phyloP scores from a whole-genome alignment of 1,140 invertebrate species.

The Trichogramma pretiosum region DNA sequence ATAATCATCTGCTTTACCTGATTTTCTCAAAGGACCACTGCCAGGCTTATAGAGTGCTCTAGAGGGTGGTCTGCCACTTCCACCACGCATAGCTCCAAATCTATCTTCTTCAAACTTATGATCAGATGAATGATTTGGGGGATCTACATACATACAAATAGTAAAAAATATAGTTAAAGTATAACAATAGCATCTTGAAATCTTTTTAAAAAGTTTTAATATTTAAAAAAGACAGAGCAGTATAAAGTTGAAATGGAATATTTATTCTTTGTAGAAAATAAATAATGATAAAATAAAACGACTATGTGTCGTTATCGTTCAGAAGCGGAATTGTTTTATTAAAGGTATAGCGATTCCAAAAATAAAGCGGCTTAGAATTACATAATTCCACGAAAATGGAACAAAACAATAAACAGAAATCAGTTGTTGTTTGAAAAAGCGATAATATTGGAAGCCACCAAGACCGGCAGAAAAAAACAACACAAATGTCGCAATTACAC shows the following conservation, averaged over 20 bases:
- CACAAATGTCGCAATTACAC: no score
- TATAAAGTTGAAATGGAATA: no score
- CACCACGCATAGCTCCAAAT: constrained; percentile 32
- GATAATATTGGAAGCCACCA: no score
- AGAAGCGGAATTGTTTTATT: no score
- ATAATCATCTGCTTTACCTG: constrained; percentile 43
- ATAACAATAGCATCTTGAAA: constrained; percentile 3
- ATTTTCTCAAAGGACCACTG: constrained; percentile 52
- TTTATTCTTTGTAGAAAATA: no score
- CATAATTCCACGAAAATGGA: no score
- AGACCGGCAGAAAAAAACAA: no score
- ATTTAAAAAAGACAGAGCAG: constrained; percentile 1
- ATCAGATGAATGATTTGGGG: constrained; percentile 20
- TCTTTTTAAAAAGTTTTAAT: constrained; percentile 8
- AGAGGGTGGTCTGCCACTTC: constrained; percentile 37
- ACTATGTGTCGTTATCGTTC: no score
- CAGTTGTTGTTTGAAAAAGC: no score
- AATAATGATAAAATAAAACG: not conserved
- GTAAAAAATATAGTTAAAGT: not conserved
- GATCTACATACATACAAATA: constrained; percentile 4
- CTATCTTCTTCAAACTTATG: constrained; percentile 29
- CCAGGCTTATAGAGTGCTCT: constrained; percentile 53
- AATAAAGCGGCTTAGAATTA: no score
- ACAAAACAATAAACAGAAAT: no score
- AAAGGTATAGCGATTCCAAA: no score